Conservation (phyloP, 2,113 vertebrate species). For the Phylloscopus whistleri region DNA sequence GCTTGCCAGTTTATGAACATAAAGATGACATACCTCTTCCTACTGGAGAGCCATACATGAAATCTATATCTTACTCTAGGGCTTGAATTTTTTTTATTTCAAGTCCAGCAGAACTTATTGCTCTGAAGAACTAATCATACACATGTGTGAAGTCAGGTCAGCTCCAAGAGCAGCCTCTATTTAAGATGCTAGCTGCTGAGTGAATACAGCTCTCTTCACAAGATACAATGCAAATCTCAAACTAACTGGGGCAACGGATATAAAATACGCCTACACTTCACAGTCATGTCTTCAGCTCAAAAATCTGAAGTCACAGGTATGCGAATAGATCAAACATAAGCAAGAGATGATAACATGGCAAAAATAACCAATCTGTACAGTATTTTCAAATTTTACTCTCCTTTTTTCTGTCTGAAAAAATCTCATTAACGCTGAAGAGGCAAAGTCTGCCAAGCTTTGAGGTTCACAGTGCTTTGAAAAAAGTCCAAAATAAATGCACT, state of each 20-base stretch:
- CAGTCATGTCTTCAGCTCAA: slow-evolving; percentile 19
- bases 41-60: neutral
- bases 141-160: neutral
- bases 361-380: slow-evolving; percentile 6
- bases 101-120: neutral
- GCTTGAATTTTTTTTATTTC: neutral
- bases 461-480: neutral
- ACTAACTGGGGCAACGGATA: slow-evolving; percentile 38
- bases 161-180: neutral
- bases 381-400: neutral
- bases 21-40: neutral
- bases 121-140: neutral
- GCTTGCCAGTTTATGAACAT: neutral
- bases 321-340: slow-evolving; percentile 39
- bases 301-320: slow-evolving; percentile 42
- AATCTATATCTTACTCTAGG: neutral
- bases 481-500: neutral
- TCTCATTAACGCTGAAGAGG: neutral
- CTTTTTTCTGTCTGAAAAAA: slow-evolving; percentile 19
- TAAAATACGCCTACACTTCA: slow-evolving; percentile 22
- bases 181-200: neutral
- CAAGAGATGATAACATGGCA: neutral
- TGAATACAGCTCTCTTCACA: slow-evolving; percentile 17
- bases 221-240: slow-evolving; percentile 33
- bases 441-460: neutral